A percentile compares a stretch with the other conserved stretches of the same genome.
phyloP scores from a whole-genome alignment of 2,113 vertebrate species.

The Antechinus flavipes region DNA sequence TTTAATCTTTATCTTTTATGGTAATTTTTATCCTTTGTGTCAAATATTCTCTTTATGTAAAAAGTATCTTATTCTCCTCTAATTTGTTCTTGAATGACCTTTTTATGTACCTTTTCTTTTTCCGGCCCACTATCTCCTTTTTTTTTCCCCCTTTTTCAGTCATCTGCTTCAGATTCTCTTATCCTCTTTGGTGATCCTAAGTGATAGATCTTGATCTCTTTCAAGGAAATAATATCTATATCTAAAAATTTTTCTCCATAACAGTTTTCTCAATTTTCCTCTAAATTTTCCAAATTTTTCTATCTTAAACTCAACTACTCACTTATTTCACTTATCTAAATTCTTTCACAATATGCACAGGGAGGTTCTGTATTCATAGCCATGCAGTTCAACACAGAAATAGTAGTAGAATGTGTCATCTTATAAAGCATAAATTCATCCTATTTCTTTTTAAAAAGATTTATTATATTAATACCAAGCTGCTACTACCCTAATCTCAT shows the following conservation, averaged over 20 bases:
- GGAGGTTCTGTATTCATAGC: neutral
- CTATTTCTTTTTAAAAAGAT: neutral
- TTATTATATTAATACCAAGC: neutral
- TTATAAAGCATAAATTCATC: neutral
- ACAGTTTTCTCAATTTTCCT: neutral
- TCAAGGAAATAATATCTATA: neutral
- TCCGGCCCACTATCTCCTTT: neutral
- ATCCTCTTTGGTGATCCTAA: neutral
- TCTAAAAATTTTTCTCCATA: neutral
- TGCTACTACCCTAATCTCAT: neutral
- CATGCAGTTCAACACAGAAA: neutral
- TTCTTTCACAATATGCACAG: neutral
- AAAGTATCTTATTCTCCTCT: neutral
- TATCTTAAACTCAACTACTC: neutral
- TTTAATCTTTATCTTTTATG: neutral
- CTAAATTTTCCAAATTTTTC: neutral
- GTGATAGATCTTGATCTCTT: neutral
- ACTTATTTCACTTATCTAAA: neutral
- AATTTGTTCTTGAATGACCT: neutral
- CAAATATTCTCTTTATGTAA: neutral
- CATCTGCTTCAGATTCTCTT: neutral
- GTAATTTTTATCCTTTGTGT: neutral
- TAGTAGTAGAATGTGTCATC: neutral
- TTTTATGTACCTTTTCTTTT: neutral
- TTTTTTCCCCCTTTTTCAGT: neutral